Evolutionary conservation across 2,888 invertebrate species (phyloP), one percentile per base, ranked within the genome.

Genomic region (Poecilobothrus nobilitatus): DNA sequence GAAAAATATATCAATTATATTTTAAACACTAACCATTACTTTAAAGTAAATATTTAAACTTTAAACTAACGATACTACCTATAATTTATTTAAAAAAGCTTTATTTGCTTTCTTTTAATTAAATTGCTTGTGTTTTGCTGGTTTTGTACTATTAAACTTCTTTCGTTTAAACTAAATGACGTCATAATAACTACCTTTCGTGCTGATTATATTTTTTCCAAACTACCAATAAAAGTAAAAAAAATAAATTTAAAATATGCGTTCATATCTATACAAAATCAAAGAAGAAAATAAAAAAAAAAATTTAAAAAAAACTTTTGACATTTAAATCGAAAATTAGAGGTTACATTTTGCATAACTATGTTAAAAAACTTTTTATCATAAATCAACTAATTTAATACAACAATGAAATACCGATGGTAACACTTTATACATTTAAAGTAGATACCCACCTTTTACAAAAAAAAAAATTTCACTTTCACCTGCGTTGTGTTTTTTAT

Each of bases 261-360:
- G 41, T 41, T 5, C 53, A 53, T 53, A 53, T 18, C 15, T 15
- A 15, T 41, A 41, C 7, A 41, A 41, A 41, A 41, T 41, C 9
- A 41, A 53, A 53, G 53, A 53, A 44, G 15, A 44, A 44, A 53
- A 53, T 18, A 53, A 53, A 18, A 53, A 53, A 12, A 53, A 53
- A 53, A 18, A 27, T 6, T 53, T 53, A 5, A 18, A 18, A 53
- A 37, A 37, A 10, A 53, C 53, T 53, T 53, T 53, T 53, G 53
- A 53, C 53, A 53, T 53, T 53, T 53, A 53, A 53, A 53, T 53
- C 53, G 53, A 53, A 53, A 53, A 53, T 53, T 53, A 53, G 53
- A 53, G 53, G 53, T 53, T 53, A 53, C 53, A 18, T 53, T 53
- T 53, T 53, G 53, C 53, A 53, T 53, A 53, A 53, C 53, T 53